Base-by-base conservation (phyloP, 2,113 vertebrate species). In the Halcyon senegalensis region DNA sequence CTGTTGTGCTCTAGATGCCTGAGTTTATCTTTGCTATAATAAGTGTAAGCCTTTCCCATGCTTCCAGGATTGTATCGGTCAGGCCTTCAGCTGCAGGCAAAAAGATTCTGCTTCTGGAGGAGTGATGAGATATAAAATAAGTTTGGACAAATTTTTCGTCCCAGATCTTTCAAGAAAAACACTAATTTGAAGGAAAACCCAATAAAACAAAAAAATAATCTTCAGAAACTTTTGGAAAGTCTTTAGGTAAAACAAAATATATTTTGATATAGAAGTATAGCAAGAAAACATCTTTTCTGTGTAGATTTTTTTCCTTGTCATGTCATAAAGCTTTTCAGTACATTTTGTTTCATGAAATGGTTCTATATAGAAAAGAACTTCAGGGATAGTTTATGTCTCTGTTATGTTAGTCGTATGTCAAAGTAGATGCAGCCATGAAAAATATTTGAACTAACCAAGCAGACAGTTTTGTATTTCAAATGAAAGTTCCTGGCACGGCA, bases 131-230 rank as follows among this genome's bases (percentile, higher is more conserved):
- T 43, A 27, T 1, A 46, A 81, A 16, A 43, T n/a, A 41, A 60
- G 6, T 46, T 58, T 74, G 11, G 4, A 28, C 4, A 31, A 10
- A 2, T 3, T 68, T 43, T 89, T 68, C 31, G 11, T 16, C 14
- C 27, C 44, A 64, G 16, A 43, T 48, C 31, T 62, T 82, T 5
- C 24, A 74, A 33, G 17, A 50, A 20, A 41, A 6, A 43, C 8
- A 0, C 0, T 37, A 46, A 51, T 9, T 8, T 53, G 4, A 86
- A 62, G 31, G 21, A 62, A 67, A 69, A 27, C 1, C 1, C 14
- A 44, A 14, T 7, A 7, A 51, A 77, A 60, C 12, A 5, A 7
- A 51, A 78, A 62, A 62, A 33, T 20, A 73, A 55, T 30, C 2
- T 25, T 76, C 16, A 51, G 5, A 67, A 58, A 17, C 2, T 2